A percentile compares a stretch with the other conserved stretches of the same genome.
Conservation (phyloP, 2,113 vertebrate genomes). For the Naja naja region DNA sequence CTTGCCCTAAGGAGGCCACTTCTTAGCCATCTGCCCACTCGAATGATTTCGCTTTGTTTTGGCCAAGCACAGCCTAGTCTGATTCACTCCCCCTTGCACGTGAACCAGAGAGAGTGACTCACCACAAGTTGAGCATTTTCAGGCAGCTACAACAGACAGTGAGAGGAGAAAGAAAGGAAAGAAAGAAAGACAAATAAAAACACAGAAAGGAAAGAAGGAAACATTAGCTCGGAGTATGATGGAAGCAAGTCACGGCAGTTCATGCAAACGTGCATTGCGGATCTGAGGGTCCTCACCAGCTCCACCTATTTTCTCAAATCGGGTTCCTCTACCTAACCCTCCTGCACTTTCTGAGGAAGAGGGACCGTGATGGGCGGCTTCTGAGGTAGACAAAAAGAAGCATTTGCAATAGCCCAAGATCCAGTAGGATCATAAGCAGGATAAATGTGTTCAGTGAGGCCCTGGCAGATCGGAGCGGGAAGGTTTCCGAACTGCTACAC, state of each 20-base stretch:
- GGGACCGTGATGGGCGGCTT: background rate
- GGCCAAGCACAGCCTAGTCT: constrained; percentile 72
- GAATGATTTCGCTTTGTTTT: constrained; percentile 43
- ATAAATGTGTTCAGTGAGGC: background rate
- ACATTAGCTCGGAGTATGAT: constrained; percentile 79
- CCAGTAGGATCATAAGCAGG: background rate
- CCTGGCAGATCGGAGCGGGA: background rate
- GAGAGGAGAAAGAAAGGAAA: constrained; percentile 80
- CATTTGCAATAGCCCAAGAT: background rate
- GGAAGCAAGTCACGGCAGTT: constrained; percentile 70
- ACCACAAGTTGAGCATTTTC: constrained; percentile 99
- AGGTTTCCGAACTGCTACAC: background rate
- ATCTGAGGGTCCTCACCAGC: constrained; percentile 59
- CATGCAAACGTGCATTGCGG: constrained; percentile 79
- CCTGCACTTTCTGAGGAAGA: background rate
- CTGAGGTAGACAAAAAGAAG: background rate
- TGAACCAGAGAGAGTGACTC: constrained; percentile 98
- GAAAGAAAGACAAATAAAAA: constrained; percentile 58
- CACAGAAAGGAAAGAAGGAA: constrained; percentile 68
- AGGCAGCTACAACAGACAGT: constrained; percentile 99
- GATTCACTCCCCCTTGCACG: constrained; percentile 88
- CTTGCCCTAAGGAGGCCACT: constrained; percentile 33
- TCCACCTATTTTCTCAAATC: constrained; percentile 33
- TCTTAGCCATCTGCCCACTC: background rate
- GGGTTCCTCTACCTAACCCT: constrained; percentile 31